Percentiles rank a stretch among this genome's conserved stretches.
phyloP scores from a whole-genome alignment of 2,797 vertebrate species.

The Odontamblyopus rebecca region DNA sequence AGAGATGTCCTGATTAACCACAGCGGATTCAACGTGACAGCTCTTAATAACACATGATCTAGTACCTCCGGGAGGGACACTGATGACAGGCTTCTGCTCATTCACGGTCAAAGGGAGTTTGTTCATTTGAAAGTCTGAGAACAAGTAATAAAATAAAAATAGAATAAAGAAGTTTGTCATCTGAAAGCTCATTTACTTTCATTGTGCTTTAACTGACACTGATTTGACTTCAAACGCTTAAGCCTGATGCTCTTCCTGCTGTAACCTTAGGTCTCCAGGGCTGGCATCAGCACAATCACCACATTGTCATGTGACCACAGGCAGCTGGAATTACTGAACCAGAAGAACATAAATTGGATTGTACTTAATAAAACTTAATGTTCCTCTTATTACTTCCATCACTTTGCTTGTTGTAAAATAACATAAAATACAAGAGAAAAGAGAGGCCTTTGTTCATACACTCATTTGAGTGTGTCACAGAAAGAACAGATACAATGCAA shows the following conservation, averaged over 20 bases:
- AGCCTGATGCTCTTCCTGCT: neutral
- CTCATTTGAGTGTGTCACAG: conserved; percentile 14
- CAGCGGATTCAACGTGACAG: conserved; percentile 47
- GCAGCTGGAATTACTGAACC: neutral
- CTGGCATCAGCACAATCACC: neutral
- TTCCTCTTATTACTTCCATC: neutral
- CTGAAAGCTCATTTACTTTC: neutral
- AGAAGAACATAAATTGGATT: neutral
- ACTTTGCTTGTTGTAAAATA: neutral
- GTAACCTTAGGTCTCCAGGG: neutral
- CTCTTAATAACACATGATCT: conserved; percentile 38
- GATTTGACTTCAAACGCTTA: neutral
- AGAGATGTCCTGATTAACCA: conserved; percentile 41
- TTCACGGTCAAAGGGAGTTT: neutral
- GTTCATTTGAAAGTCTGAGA: conserved; percentile 9
- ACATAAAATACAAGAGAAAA: conserved; percentile 25
- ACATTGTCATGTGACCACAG: neutral
- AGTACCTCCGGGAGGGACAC: conserved; percentile 20
- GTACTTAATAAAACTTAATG: neutral
- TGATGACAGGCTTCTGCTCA: conserved; percentile 31
- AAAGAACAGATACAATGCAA: conserved; percentile 8
- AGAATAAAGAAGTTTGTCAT: too few species aligned
- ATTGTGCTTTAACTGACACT: conserved; percentile 3
- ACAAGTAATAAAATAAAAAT: neutral
- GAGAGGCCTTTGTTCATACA: neutral